Conservation (phyloP, 1,140 invertebrate genomes). For the Dendrolimus punctatus region DNA sequence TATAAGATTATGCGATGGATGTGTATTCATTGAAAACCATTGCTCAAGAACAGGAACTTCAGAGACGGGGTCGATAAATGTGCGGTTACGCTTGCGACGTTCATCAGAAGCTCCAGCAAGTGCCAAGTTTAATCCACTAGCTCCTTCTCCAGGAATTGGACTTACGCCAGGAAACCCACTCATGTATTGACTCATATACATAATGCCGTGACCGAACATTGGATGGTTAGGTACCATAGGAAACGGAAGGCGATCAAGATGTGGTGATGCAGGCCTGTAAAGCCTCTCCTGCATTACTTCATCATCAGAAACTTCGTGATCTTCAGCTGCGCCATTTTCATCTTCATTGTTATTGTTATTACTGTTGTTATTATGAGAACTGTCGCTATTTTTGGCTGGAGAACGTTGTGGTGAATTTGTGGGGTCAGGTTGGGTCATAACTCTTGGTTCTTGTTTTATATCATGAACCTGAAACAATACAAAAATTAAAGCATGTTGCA, state of each 20-base stretch:
- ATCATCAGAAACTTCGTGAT: slow-evolving; percentile 64
- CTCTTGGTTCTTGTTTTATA: slow-evolving; percentile 71
- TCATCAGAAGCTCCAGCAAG: slow-evolving; percentile 82
- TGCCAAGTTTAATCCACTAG: slow-evolving; percentile 73
- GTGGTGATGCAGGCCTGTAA: slow-evolving; percentile 56
- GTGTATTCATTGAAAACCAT: slow-evolving; percentile 98
- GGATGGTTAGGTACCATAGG: slow-evolving; percentile 84
- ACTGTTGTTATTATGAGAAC: slow-evolving; percentile 61
- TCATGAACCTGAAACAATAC: slow-evolving; percentile 56
- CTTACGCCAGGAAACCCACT: slow-evolving; percentile 72
- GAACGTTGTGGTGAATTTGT: slow-evolving; percentile 58
- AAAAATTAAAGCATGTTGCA: slow-evolving; percentile 2
- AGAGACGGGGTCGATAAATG: slow-evolving; percentile 98
- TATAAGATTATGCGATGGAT: slow-evolving; percentile 97
- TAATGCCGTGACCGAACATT: slow-evolving; percentile 89
- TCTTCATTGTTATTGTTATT: slow-evolving; percentile 72
- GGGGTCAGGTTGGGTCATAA: slow-evolving; percentile 65
- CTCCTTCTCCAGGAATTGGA: slow-evolving; percentile 61
- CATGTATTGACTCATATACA: slow-evolving; percentile 93
- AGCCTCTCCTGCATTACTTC: slow-evolving; percentile 56
- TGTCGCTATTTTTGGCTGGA: slow-evolving; percentile 69
- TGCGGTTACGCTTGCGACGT: slow-evolving; percentile 93
- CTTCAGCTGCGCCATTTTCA: slow-evolving; percentile 49
- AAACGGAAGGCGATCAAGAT: slow-evolving; percentile 74
- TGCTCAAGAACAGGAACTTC: slow-evolving; percentile 97